Percentiles rank a stretch among this genome's conserved stretches.
These are phyloP conservation scores for Nannobrachium achirus DNA, from an alignment of 2,113 vertebrate species.

Conservation along the genomic window DNA sequence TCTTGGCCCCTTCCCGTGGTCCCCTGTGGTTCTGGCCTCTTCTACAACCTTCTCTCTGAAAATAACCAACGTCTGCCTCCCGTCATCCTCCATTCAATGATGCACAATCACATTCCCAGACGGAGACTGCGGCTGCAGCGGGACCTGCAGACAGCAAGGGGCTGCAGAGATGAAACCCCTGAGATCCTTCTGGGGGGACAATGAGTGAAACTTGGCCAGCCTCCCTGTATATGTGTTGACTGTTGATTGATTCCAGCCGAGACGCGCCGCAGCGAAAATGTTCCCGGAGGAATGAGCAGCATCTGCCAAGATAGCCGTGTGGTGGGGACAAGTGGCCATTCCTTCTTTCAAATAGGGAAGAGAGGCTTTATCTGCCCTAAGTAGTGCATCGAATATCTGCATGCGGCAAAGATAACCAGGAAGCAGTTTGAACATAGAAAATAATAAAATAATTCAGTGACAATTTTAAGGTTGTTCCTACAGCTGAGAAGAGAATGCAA, in stretches of 20 bases:
- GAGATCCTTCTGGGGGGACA: background rate
- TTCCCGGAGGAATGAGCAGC: background rate
- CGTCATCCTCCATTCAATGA: background rate
- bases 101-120: background rate
- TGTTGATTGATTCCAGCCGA: background rate
- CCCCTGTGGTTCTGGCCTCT: background rate
- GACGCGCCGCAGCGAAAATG: background rate
- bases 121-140: background rate
- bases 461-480: background rate
- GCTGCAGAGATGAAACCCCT: background rate
- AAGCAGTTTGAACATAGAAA: background rate
- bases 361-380: background rate
- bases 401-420: too few species aligned
- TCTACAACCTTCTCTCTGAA: background rate
- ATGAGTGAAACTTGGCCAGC: background rate
- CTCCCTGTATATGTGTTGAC: background rate
- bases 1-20: background rate
- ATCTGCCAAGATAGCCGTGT: constrained; percentile 1
- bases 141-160: background rate
- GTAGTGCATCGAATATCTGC: too few species aligned
- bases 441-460: too few species aligned
- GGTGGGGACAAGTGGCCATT: background rate
- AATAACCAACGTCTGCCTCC: background rate
- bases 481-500: background rate
- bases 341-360: background rate